Conservation (phyloP, 2,113 vertebrate species). For the Chinchilla lanigera region DNA sequence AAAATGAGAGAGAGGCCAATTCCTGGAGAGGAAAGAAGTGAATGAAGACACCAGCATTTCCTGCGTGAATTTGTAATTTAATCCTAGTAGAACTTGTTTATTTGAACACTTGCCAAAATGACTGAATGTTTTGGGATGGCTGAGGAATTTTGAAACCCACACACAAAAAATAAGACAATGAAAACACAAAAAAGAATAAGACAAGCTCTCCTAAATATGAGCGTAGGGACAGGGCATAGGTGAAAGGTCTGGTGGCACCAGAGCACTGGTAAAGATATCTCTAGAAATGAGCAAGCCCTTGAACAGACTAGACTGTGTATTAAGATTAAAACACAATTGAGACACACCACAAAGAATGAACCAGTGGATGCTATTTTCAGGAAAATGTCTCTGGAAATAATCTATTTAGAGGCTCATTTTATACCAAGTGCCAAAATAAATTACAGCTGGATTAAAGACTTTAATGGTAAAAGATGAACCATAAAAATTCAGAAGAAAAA, state of each 20-base stretch:
- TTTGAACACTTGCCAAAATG: constrained; percentile 6
- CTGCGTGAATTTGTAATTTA: neutral
- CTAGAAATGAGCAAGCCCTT: neutral
- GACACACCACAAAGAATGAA: too few relatives aligned
- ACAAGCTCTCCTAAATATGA: neutral
- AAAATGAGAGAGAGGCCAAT: neutral
- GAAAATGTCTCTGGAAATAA: neutral
- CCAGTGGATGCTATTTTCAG: neutral
- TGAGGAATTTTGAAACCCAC: neutral
- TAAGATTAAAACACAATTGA: neutral
- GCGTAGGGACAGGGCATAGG: neutral
- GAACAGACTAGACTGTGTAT: too few relatives aligned
- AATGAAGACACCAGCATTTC: neutral
- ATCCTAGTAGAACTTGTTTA: neutral
- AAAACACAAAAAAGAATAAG: neutral
- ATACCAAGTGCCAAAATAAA: neutral
- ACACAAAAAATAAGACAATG: neutral
- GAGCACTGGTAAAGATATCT: neutral
- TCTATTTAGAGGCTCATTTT: neutral
- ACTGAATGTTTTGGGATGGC: neutral
- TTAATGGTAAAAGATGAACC: neutral
- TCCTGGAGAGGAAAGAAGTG: neutral
- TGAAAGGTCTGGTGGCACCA: neutral
- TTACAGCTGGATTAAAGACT: neutral
- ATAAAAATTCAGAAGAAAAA: neutral